A percentile compares a stretch with the other conserved stretches of the same genome.
phyloP scores from a whole-genome alignment of 2,888 invertebrate genomes.

The Cantharis flavilabris region DNA sequence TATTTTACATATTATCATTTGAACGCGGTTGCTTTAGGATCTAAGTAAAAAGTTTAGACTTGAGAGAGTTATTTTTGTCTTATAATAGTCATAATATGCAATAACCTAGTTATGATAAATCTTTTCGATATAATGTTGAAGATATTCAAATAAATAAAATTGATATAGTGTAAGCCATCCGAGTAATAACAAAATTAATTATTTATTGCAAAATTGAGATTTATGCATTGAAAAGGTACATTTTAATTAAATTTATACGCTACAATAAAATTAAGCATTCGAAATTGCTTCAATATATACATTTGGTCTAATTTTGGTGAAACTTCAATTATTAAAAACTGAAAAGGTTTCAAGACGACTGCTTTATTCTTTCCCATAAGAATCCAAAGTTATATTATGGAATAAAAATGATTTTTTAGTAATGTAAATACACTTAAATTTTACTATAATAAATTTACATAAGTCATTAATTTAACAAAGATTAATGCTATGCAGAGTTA shows the following conservation, averaged over 20 bases:
- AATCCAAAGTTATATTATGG: background rate
- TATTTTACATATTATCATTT: background rate
- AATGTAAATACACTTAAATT: background rate
- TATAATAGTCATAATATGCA: background rate
- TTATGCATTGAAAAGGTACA: background rate
- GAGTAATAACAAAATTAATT: background rate
- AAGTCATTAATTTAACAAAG: background rate
- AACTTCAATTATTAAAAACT: background rate
- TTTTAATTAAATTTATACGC: background rate
- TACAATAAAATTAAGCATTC: background rate
- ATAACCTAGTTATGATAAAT: background rate
- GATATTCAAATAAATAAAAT: background rate
- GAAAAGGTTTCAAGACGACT: background rate
- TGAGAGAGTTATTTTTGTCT: background rate
- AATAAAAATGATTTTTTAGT: background rate
- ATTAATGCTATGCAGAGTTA: background rate
- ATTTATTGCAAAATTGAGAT: background rate
- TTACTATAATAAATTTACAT: background rate
- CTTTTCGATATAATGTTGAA: background rate
- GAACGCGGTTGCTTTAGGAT: background rate
- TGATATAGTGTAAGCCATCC: background rate
- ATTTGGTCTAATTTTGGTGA: background rate
- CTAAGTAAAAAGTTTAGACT: background rate
- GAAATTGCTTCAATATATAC: background rate
- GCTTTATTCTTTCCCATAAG: background rate